A percentile compares a stretch with the other conserved stretches of the same genome.
These are phyloP conservation scores for Papilio demoleus DNA, from an alignment of 2,888 invertebrate species.

Conservation along the genomic window DNA sequence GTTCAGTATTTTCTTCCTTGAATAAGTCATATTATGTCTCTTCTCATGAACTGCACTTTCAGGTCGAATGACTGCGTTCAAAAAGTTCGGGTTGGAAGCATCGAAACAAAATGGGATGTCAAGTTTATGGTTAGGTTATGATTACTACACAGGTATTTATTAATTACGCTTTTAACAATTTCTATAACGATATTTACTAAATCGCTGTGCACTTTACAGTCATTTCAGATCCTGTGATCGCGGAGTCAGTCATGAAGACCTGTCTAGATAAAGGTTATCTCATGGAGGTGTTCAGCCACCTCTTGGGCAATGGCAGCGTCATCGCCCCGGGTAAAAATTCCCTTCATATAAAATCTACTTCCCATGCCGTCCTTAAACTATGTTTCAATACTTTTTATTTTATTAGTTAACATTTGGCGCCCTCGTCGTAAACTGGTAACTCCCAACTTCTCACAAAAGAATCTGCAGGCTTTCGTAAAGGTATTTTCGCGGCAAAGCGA, in stretches of 20 bases:
- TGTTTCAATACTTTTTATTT: background rate
- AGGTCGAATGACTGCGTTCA: conserved; percentile 37
- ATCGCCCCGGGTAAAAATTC: conserved; percentile 59
- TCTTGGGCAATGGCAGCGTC: conserved; percentile 57
- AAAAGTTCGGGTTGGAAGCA: conserved; percentile 32
- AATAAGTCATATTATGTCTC: too few relatives aligned
- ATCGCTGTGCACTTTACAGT: conserved; percentile 6
- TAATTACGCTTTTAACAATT: background rate
- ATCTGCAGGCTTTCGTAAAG: conserved; percentile 51
- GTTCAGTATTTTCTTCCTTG: too few relatives aligned
- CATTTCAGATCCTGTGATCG: conserved; percentile 51
- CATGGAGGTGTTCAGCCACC: conserved; percentile 45
- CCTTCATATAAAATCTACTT: too few relatives aligned
- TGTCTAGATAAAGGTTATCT: conserved; percentile 56
- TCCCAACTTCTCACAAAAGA: conserved; percentile 55
- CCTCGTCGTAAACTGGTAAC: conserved; percentile 59
- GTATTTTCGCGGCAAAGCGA: conserved; percentile 55
- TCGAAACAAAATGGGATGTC: conserved; percentile 25
- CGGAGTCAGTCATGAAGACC: conserved; percentile 53
- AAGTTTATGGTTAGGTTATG: conserved; percentile 30
- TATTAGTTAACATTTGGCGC: conserved; percentile 59
- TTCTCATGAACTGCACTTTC: background rate
- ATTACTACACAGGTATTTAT: conserved; percentile 25
- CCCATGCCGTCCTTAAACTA: too few relatives aligned
- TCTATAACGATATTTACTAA: background rate